phyloP scores from a whole-genome alignment of 2,888 invertebrate genomes.

The Melinopterus prodromus region DNA sequence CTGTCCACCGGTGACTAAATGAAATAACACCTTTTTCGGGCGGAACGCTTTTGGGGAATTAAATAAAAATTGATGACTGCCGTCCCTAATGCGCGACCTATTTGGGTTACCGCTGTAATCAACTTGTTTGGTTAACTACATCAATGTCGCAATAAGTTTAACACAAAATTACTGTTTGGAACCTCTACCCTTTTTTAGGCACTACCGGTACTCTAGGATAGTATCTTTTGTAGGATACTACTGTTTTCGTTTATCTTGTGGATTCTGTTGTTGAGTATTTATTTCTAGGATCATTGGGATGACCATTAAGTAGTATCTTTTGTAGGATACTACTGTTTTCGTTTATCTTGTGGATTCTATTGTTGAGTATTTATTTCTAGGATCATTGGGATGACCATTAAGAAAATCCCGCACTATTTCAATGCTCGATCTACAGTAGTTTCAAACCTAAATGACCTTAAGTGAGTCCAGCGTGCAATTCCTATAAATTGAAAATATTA shows the following conservation, averaged over 20 bases:
- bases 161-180: neutral
- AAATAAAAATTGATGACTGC: neutral
- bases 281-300: too few species aligned
- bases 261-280: too few species aligned
- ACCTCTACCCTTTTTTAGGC: neutral
- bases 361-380: too few species aligned
- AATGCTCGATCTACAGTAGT: too few species aligned
- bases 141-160: neutral
- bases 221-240: neutral
- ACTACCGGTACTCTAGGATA: neutral
- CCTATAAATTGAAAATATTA: too few species aligned
- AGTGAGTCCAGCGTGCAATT: too few species aligned
- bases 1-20: neutral
- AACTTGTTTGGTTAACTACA: neutral
- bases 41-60: neutral
- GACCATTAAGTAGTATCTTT: neutral
- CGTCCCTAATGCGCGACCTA: neutral
- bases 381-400: too few species aligned
- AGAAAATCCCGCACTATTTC: too few species aligned
- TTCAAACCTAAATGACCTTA: too few species aligned
- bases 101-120: neutral
- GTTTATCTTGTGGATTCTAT: too few species aligned
- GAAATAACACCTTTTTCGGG: neutral
- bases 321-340: neutral
- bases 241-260: neutral